Percentiles rank a stretch among this genome's conserved stretches.
Conservation (phyloP, 1,140 invertebrate genomes). For the Oedothorax gibbosus region DNA sequence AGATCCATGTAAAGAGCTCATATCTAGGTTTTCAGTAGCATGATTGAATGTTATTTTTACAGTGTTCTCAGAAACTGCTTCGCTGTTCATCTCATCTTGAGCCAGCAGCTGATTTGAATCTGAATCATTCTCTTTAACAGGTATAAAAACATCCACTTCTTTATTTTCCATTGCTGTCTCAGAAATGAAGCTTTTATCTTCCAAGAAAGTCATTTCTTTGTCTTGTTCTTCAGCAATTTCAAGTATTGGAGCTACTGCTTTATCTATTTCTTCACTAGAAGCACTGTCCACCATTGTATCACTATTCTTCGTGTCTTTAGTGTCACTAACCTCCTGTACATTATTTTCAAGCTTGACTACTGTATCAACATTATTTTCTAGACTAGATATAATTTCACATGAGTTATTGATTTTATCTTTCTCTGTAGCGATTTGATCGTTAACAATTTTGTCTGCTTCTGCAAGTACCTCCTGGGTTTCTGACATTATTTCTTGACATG, state of each 20-base stretch:
- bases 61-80: constrained; percentile 1
- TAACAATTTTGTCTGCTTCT: constrained; percentile 1
- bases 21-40: constrained; percentile 13
- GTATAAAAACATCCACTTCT: constrained; percentile 1
- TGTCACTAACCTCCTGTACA: neutral
- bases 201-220: neutral
- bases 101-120: constrained; percentile 2
- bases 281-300: neutral
- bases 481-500: too few species aligned
- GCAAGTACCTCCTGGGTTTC: neutral
- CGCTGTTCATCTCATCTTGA: constrained; percentile 19
- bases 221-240: constrained; percentile 15
- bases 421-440: neutral
- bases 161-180: constrained; percentile 5
- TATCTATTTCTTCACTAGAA: constrained; percentile 16
- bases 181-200: constrained; percentile 5
- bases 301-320: neutral
- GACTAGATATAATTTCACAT: constrained; percentile 5
- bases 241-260: constrained; percentile 37
- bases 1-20: constrained; percentile 15
- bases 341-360: constrained; percentile 6
- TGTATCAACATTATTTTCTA: neutral
- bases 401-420: too few species aligned
- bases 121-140: neutral
- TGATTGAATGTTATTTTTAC: constrained; percentile 11